Conservation (phyloP, 2,888 invertebrate genomes). For the Orgyia antiqua region DNA sequence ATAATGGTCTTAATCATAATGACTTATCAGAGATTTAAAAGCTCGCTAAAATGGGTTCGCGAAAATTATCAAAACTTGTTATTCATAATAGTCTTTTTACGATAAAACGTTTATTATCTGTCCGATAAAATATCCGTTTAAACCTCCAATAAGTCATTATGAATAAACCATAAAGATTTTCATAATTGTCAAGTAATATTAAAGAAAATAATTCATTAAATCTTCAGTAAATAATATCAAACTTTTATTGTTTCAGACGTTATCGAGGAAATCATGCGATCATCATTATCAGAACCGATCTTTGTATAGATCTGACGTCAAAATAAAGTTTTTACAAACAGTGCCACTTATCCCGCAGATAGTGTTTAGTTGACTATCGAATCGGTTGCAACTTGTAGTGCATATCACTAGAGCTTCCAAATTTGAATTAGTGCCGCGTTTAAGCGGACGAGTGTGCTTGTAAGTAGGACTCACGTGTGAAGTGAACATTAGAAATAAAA, state of each 20-base stretch:
- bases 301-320: slow-evolving; percentile 32
- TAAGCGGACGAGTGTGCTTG: slow-evolving; percentile 22
- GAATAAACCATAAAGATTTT: no score
- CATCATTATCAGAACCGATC: slow-evolving; percentile 54
- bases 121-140: no score
- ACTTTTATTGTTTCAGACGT: slow-evolving; percentile 53
- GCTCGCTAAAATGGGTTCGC: no score
- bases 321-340: slow-evolving; percentile 23
- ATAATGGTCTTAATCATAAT: no score
- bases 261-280: slow-evolving; percentile 61
- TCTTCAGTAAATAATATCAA: slow-evolving; percentile 15
- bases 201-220: no score
- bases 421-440: slow-evolving; percentile 28
- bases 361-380: slow-evolving; percentile 33
- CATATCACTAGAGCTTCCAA: slow-evolving; percentile 26
- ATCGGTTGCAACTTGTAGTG: slow-evolving; percentile 26
- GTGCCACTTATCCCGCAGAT: slow-evolving; percentile 16
- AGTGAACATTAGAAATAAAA: slow-evolving; percentile 54
- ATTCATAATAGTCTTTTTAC: no score
- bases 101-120: no score
- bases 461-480: slow-evolving; percentile 29
- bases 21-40: no score
- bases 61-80: no score
- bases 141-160: no score
- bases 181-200: no score